Base-by-base conservation (phyloP, 1,140 invertebrate genomes). In the Aphelinus atriplicis region DNA sequence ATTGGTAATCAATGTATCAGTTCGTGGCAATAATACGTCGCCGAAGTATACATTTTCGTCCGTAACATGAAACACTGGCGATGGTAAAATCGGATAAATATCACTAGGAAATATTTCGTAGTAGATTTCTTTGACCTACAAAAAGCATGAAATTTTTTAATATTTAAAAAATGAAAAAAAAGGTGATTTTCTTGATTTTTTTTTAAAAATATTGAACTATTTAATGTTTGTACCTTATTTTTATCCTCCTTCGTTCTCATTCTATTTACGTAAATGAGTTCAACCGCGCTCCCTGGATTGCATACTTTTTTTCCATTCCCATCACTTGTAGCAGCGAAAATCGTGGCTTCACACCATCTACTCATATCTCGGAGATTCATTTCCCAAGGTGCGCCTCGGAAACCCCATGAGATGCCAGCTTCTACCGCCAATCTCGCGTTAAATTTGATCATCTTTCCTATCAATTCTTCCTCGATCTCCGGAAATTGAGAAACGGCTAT, bases 281-380 rank as follows among this genome's bases (percentile, higher is more conserved):
- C 88, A 0, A 95, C 90, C 85, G 90, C 93, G 78, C 91, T 90
- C 60, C 92, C 92, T 51, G 92, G 91, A 80, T 92, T 88, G 62
- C 79, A 83, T 45, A 68, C 3, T 10, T 61, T 26, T 42, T 61
- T 64, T 65, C 63, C 68, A n/a, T 64, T 26, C 77, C 82, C 80
- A 75, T 85, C 81, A 9, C 45, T 56, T 73, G 62, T 7, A 4
- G 55, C 71, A 45, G 62, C 26, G 45, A 79, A 72, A 10, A 89
- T 77, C 2, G 90, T 88, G 0, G 90, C 85, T 82, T 98, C 92
- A 84, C 95, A 97, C 97, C 97, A 99, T 79, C 98, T 91, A 56
- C 94, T 93, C 71, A 99, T 89, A 85, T 99, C 98, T 80, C 98
- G 90, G 51, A 99, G 88, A 89, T 99, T 99, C 86, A 98, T 96